These are phyloP conservation scores for Gobio gobio DNA, from an alignment of 2,113 vertebrate species.

Conservation along the genomic window DNA sequence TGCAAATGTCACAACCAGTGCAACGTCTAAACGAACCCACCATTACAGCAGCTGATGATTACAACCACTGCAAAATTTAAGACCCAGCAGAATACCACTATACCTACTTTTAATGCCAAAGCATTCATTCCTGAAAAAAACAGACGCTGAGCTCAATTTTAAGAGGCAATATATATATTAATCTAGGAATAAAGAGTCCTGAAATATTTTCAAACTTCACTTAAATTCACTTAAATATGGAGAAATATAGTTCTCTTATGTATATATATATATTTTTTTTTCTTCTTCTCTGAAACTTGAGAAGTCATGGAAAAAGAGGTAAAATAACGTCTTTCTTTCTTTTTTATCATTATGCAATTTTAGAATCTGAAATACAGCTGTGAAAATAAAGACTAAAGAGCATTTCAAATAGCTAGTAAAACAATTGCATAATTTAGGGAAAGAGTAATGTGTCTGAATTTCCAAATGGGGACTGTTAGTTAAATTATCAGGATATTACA, in stretches of 20 bases:
- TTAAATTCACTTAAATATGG: not conserved
- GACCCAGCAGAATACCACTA: not conserved
- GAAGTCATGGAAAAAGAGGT: no score
- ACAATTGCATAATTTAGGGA: not conserved
- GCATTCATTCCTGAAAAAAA: not conserved
- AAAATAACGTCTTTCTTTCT: no score
- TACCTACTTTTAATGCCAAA: slow-evolving; percentile 2
- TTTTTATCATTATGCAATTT: not conserved
- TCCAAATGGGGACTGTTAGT: not conserved
- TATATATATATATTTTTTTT: not conserved
- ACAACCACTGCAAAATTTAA: not conserved
- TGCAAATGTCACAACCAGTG: not conserved
- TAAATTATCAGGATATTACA: not conserved
- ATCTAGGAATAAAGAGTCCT: not conserved
- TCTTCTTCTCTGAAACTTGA: not conserved
- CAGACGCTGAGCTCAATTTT: not conserved
- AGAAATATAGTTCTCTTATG: not conserved
- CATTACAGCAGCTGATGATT: slow-evolving; percentile 19
- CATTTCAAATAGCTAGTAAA: slow-evolving; percentile 15
- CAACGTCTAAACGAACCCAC: not conserved
- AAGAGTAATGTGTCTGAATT: not conserved
- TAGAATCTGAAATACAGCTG: not conserved
- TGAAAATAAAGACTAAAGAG: not conserved
- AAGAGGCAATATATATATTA: no score
- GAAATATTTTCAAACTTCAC: no score